A percentile compares a stretch with the other conserved stretches of the same genome.
Evolutionary conservation across 2,113 vertebrate species (phyloP).

Genomic region (Mus spicilegus): DNA sequence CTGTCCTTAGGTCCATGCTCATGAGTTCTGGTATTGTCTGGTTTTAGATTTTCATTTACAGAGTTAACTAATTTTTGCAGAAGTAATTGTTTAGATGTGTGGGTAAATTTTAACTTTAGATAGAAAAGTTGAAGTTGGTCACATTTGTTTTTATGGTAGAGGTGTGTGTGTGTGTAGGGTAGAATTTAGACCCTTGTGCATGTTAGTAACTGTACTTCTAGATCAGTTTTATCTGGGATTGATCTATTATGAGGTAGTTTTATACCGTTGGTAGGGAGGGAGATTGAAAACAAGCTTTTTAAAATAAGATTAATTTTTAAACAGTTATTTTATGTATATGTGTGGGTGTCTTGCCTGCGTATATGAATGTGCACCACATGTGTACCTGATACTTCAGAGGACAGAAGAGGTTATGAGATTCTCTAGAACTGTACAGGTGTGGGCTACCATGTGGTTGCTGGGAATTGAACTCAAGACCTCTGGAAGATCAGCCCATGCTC

Average conservation of each 20-base stretch:
- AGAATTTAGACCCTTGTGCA: background rate
- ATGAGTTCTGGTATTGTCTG: constrained; percentile 1
- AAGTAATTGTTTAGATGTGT: background rate
- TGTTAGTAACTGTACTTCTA: background rate
- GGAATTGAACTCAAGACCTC: no score
- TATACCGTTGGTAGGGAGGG: background rate
- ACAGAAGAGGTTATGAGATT: background rate
- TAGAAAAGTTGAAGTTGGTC: background rate
- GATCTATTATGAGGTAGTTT: background rate
- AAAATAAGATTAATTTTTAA: background rate
- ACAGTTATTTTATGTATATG: background rate
- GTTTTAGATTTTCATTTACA: background rate
- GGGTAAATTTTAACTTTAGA: constrained; percentile 41
- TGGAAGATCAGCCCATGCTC: no score
- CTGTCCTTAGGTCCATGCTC: background rate
- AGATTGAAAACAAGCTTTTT: background rate
- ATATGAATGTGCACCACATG: background rate
- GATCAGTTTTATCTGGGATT: background rate
- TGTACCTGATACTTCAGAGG: background rate
- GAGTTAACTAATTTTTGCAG: background rate
- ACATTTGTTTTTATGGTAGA: background rate
- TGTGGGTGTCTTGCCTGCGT: background rate
- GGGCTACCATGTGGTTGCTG: no score
- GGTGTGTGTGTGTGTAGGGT: background rate
- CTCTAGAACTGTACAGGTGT: background rate